Conservation (phyloP, 2,797 vertebrate species). For the Hippoglossus hippoglossus region DNA sequence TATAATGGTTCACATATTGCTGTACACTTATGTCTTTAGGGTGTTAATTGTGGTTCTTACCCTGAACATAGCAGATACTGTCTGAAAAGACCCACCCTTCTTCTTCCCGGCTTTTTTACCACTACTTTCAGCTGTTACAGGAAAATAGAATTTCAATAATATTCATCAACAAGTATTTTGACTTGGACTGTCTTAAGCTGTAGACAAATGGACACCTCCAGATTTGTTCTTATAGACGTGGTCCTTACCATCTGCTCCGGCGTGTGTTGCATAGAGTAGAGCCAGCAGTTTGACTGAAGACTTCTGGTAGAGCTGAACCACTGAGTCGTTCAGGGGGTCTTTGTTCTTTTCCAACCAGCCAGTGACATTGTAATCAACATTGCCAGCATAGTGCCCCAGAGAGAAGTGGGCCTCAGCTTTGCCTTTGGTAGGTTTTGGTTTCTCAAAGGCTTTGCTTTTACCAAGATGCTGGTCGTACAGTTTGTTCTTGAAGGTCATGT, state of each 20-base stretch:
- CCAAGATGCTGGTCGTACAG: constrained; percentile 88
- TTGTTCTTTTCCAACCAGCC: constrained; percentile 95
- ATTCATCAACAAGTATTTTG: neutral
- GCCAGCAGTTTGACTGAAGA: constrained; percentile 87
- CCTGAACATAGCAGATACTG: constrained; percentile 91
- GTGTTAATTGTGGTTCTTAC: constrained; percentile 66
- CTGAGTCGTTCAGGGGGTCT: constrained; percentile 90
- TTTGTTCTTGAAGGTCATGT: constrained; percentile 89
- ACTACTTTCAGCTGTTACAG: constrained; percentile 45
- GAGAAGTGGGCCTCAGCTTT: constrained; percentile 90
- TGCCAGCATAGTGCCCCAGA: constrained; percentile 89
- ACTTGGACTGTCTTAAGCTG: neutral
- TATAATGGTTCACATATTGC: neutral
- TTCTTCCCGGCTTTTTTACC: constrained; percentile 88
- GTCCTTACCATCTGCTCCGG: constrained; percentile 74
- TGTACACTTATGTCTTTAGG: neutral
- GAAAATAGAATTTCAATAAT: neutral
- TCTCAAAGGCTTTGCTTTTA: constrained; percentile 80
- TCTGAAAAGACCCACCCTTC: constrained; percentile 94
- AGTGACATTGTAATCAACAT: constrained; percentile 88
- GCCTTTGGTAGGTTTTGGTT: constrained; percentile 89
- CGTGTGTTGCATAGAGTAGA: constrained; percentile 80
- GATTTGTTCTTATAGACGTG: neutral
- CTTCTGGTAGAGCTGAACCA: constrained; percentile 89
- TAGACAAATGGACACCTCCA: too few species aligned